These are phyloP conservation scores for Macrocentrus cingulum DNA, from an alignment of 1,140 invertebrate species.

Conservation along the genomic window DNA sequence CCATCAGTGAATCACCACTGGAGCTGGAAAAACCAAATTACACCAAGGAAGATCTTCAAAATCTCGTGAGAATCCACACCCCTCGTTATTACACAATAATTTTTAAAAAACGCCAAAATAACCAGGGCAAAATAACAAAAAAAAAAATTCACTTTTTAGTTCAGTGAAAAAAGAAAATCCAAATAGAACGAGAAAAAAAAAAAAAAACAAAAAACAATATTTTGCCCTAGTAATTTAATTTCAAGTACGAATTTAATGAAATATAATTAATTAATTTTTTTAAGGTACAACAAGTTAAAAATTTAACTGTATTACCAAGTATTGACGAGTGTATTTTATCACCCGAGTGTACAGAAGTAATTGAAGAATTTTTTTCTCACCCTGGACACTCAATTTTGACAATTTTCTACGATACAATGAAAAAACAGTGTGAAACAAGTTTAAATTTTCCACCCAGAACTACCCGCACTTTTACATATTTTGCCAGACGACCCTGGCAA, in stretches of 20 bases:
- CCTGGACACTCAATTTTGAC: slow-evolving; percentile 62
- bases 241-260: slow-evolving; percentile 5
- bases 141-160: slow-evolving; percentile 1
- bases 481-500: slow-evolving; percentile 65
- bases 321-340: slow-evolving; percentile 66
- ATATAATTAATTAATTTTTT: slow-evolving; percentile 7
- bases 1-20: slow-evolving; percentile 39
- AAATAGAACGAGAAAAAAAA: too few species aligned
- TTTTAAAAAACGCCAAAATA: not conserved
- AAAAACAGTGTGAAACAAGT: slow-evolving; percentile 57
- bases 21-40: slow-evolving; percentile 63
- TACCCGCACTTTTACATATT: slow-evolving; percentile 68
- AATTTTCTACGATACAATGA: slow-evolving; percentile 64
- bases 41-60: slow-evolving; percentile 63
- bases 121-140: too few species aligned
- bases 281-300: slow-evolving; percentile 61
- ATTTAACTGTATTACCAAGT: slow-evolving; percentile 65
- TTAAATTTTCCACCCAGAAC: slow-evolving; percentile 60
- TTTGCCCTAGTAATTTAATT: not conserved
- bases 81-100: not conserved
- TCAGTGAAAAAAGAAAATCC: not conserved
- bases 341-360: slow-evolving; percentile 56
- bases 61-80: slow-evolving; percentile 52
- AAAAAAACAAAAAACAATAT: not conserved
- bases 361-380: slow-evolving; percentile 66